Conservation (phyloP, 2,888 invertebrate genomes). For the Ornithoptera priamus region DNA sequence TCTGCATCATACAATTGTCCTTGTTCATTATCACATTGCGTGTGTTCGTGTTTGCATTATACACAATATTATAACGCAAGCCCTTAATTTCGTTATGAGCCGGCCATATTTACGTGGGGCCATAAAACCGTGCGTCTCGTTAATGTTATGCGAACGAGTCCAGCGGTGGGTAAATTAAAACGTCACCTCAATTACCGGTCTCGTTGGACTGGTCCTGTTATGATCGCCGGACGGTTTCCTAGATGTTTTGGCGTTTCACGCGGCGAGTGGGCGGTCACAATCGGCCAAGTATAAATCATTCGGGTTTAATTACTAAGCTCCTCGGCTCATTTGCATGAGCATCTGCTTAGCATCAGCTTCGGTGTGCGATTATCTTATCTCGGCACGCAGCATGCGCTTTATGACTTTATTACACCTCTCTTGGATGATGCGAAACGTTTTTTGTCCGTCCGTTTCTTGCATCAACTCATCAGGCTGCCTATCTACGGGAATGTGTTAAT, state of each 20-base stretch:
- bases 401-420: conserved; percentile 16
- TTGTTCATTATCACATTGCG: no score
- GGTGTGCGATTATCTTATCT: conserved; percentile 16
- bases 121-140: no score
- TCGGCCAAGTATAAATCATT: conserved; percentile 13
- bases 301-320: conserved; percentile 23
- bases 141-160: neutral
- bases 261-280: conserved; percentile 2
- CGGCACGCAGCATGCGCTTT: conserved; percentile 1
- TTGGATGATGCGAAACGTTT: no score
- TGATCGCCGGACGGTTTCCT: neutral
- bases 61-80: no score
- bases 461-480: neutral
- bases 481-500: no score
- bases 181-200: conserved; percentile 3
- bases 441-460: no score
- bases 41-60: no score
- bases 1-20: no score
- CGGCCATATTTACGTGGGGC: no score
- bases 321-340: conserved; percentile 20
- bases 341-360: conserved; percentile 12
- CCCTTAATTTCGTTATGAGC: no score
- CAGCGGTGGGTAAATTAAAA: conserved; percentile 5
- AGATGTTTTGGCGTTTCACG: conserved; percentile 12
- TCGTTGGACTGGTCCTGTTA: conserved; percentile 7